Conservation (phyloP, 2,113 vertebrate genomes). For the Muscicapa adusta region DNA sequence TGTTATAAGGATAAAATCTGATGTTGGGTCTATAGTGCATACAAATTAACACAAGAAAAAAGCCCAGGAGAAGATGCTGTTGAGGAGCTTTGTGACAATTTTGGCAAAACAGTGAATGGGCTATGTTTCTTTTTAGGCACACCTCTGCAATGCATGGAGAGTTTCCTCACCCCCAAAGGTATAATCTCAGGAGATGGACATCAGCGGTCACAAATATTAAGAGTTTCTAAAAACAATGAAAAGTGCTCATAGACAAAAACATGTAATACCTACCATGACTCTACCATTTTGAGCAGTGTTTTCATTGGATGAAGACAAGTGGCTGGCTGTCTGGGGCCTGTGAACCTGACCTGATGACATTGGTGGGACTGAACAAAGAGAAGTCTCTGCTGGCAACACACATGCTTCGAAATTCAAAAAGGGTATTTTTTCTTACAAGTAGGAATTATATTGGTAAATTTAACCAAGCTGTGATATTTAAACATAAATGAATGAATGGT, state of each 20-base stretch:
- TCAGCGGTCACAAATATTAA: background rate
- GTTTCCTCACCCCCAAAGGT: background rate
- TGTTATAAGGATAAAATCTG: background rate
- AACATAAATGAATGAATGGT: background rate
- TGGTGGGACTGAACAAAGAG: background rate
- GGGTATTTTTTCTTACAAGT: background rate
- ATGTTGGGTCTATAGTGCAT: background rate
- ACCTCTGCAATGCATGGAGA: background rate
- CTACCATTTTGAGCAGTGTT: background rate
- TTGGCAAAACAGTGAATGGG: background rate
- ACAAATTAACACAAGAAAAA: background rate
- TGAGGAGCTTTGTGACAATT: background rate
- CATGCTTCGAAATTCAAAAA: fast-evolving
- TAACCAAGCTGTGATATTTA: background rate
- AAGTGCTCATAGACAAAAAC: background rate
- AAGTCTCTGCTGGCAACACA: background rate
- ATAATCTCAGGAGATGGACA: background rate
- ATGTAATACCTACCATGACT: background rate
- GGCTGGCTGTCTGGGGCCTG: background rate
- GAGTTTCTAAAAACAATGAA: background rate
- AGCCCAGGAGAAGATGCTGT: background rate
- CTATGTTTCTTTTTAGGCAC: background rate
- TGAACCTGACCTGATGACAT: background rate
- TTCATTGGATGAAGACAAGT: background rate
- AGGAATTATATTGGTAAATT: background rate